Evolutionary conservation across 2,888 invertebrate species (phyloP).

Genomic region (Nineta flava): DNA sequence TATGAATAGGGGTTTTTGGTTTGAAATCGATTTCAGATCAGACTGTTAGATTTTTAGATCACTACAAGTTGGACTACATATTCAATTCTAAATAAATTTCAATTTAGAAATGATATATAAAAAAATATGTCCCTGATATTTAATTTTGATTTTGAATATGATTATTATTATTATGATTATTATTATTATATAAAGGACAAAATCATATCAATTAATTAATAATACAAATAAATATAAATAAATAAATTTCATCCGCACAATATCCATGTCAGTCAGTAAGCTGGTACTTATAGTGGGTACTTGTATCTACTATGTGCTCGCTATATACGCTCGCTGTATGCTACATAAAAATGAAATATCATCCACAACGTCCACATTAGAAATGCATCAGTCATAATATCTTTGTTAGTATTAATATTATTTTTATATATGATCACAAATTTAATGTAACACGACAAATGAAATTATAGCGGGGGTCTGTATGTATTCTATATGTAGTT

Average conservation of each 20-base stretch:
- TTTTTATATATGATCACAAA: background rate
- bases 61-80: no score
- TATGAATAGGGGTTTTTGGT: no score
- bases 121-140: background rate
- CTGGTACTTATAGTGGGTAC: background rate
- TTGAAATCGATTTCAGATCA: no score
- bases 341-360: no score
- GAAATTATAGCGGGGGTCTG: background rate
- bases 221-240: background rate
- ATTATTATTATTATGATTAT: no score
- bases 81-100: background rate
- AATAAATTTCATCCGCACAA: background rate
- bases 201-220: background rate
- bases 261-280: background rate
- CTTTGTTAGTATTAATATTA: background rate
- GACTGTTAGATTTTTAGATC: no score
- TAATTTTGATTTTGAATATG: no score
- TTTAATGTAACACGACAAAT: background rate
- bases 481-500: no score
- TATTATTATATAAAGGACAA: background rate
- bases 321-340: no score
- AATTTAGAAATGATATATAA: background rate
- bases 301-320: no score
- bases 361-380: no score
- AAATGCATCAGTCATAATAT: no score